phyloP scores from a whole-genome alignment of 1,140 invertebrate genomes.

The Trinorchestia longiramus region DNA sequence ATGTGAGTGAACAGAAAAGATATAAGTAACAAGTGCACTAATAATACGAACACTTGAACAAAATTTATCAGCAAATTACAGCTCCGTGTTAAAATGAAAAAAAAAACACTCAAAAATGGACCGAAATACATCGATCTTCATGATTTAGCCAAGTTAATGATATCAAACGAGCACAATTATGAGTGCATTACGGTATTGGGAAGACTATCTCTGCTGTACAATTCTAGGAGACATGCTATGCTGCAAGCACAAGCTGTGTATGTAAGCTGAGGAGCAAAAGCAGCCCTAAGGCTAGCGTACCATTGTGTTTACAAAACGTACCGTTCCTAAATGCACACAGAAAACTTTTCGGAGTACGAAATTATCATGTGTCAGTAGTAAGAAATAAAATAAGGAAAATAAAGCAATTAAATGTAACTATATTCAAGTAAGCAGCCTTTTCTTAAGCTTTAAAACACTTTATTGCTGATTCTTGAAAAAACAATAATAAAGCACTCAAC shows the following conservation, averaged over 20 bases:
- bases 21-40: not conserved
- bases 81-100: too few species aligned
- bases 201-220: too few species aligned
- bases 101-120: too few species aligned
- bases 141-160: too few species aligned
- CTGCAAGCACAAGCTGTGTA: not conserved
- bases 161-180: too few species aligned
- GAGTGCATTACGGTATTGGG: too few species aligned
- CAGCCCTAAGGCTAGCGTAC: not conserved
- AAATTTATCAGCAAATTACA: not conserved
- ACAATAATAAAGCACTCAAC: not conserved
- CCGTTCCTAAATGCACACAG: not conserved
- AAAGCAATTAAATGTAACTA: not conserved
- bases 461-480: not conserved
- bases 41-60: not conserved
- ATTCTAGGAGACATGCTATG: too few species aligned
- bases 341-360: not conserved
- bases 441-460: not conserved
- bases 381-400: not conserved
- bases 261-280: not conserved
- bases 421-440: not conserved
- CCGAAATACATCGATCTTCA: too few species aligned
- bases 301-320: not conserved
- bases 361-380: not conserved
- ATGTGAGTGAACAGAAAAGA: not conserved